Evolutionary conservation across 2,888 invertebrate species (phyloP).

Genomic region (Caenorhabditis sinica): DNA sequence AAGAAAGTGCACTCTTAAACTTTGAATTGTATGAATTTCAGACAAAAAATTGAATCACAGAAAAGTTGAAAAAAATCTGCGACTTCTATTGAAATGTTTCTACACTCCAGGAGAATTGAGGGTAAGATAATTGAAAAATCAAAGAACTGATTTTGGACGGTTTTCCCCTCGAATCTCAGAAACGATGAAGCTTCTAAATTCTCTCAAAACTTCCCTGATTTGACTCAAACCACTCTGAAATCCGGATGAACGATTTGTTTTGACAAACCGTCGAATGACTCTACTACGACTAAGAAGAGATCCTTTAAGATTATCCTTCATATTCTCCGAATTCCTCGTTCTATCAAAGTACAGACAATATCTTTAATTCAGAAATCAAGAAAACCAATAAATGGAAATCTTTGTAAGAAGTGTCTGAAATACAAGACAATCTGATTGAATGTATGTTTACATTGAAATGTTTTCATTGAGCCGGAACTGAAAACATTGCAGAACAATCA

Average conservation of each 20-base stretch:
- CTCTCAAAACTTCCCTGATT: not conserved
- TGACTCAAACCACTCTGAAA: not conserved
- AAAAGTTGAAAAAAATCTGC: too few species aligned
- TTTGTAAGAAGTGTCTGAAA: constrained; percentile 8
- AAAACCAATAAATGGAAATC: not conserved
- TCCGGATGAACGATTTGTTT: constrained; percentile 26
- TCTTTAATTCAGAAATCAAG: not conserved
- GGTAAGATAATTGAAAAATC: too few species aligned
- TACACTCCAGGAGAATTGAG: too few species aligned
- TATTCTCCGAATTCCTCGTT: not conserved
- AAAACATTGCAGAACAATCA: constrained; percentile 47
- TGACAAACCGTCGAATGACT: constrained; percentile 3
- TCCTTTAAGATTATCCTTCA: not conserved
- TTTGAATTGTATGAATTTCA: too few species aligned
- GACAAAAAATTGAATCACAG: too few species aligned
- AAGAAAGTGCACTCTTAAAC: too few species aligned
- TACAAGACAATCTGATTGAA: constrained; percentile 28
- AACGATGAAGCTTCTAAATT: not conserved
- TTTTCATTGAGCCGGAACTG: constrained; percentile 43
- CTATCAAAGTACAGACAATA: not conserved
- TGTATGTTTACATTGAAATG: constrained; percentile 39
- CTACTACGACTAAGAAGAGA: not conserved
- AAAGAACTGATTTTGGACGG: not conserved
- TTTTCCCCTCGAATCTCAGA: not conserved
- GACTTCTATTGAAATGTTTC: too few species aligned